phyloP scores from a whole-genome alignment of 2,888 invertebrate genomes.

The Oligia strigilis region DNA sequence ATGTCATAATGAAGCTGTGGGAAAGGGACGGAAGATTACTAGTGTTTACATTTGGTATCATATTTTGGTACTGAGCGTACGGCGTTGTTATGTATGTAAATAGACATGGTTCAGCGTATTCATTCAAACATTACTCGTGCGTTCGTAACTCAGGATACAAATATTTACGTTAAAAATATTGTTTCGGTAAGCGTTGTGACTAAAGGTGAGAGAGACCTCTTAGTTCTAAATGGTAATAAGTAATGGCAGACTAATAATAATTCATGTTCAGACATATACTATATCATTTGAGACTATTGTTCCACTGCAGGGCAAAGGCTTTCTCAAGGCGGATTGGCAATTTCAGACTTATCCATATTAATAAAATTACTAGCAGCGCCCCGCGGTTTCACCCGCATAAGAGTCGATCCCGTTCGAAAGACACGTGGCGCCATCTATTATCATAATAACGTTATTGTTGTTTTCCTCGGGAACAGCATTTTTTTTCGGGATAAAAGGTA shows the following conservation, averaged over 20 bases:
- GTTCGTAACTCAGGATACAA: background rate
- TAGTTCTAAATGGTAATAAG: background rate
- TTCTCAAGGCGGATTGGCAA: background rate
- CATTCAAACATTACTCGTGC: constrained; percentile 1
- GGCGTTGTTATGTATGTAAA: constrained; percentile 25
- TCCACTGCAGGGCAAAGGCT: background rate
- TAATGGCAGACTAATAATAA: background rate
- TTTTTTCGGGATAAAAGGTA: too few relatives aligned
- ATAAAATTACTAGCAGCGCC: too few relatives aligned
- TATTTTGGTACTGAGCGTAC: constrained; percentile 22
- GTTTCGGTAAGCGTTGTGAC: background rate
- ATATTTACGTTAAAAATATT: background rate
- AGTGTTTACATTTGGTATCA: constrained; percentile 23
- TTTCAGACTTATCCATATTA: background rate
- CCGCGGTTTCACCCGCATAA: too few relatives aligned
- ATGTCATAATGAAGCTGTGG: constrained; percentile 38
- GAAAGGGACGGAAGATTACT: constrained; percentile 34
- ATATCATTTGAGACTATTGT: background rate
- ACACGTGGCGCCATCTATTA: too few relatives aligned
- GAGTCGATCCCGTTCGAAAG: too few relatives aligned
- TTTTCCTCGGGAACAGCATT: too few relatives aligned
- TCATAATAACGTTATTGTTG: too few relatives aligned
- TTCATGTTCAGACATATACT: background rate
- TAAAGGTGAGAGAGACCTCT: background rate
- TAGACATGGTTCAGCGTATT: constrained; percentile 3